Conservation (phyloP, 35 echinoderm and acorn worm species). For the Apostichopus californicus region DNA sequence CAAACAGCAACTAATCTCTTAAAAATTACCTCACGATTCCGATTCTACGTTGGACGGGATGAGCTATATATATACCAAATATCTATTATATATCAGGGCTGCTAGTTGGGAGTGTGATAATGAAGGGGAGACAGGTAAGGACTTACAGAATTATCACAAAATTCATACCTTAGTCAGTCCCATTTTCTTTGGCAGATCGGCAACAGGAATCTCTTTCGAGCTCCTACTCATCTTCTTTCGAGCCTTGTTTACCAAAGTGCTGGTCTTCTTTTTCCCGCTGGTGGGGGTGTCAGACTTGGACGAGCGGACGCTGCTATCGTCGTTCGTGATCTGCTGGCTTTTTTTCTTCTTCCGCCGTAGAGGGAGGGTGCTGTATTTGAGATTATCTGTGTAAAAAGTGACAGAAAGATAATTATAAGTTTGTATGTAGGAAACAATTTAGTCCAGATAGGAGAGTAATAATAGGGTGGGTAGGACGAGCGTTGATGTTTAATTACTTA, state of each 20-base stretch:
- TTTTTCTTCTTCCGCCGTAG: conserved; percentile 23
- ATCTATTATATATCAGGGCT: too few relatives aligned
- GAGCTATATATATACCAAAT: too few relatives aligned
- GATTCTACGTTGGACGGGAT: too few relatives aligned
- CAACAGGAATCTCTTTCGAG: conserved; percentile 2
- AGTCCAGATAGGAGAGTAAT: too few relatives aligned
- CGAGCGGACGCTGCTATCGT: neutral
- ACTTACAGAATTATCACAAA: neutral
- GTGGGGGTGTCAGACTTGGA: neutral
- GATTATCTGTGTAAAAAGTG: conserved; percentile 6
- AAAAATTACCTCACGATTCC: too few relatives aligned
- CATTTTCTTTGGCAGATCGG: conserved; percentile 15
- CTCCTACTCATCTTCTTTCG: conserved; percentile 6
- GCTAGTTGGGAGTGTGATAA: neutral
- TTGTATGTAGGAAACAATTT: too few relatives aligned
- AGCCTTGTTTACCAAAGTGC: neutral
- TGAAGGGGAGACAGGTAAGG: neutral
- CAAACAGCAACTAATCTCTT: too few relatives aligned
- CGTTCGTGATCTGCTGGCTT: neutral
- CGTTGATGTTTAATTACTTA: too few relatives aligned
- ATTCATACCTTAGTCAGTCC: conserved; percentile 7
- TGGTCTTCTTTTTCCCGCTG: neutral
- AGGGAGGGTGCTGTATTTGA: conserved; percentile 36
- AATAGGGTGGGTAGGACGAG: too few relatives aligned
- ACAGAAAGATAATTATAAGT: too few relatives aligned